Conservation (phyloP, 2,797 vertebrate genomes). For the Periparus ater region DNA sequence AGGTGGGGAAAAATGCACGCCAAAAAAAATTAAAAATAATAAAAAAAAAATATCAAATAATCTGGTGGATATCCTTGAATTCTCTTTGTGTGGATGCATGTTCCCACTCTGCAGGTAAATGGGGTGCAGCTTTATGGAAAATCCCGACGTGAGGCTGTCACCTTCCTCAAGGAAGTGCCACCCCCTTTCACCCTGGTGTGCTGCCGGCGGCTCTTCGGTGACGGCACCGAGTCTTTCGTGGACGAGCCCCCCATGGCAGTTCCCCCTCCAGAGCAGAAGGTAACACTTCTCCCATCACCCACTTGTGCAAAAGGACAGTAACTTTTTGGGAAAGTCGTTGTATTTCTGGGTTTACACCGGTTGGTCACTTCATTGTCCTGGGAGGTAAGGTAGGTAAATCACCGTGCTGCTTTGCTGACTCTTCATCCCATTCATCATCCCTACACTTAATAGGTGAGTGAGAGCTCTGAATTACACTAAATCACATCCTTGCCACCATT, state of each 20-base stretch:
- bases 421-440: conserved; percentile 57
- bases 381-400: conserved; percentile 68
- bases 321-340: rapidly evolving
- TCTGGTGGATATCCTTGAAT: not conserved
- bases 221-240: conserved; percentile 77
- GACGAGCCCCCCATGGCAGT: conserved; percentile 65
- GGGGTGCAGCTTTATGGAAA: conserved; percentile 88
- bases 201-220: conserved; percentile 84
- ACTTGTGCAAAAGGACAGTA: not conserved
- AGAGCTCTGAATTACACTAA: conserved; percentile 67
- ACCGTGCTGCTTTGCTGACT: conserved; percentile 47
- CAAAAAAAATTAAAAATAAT: not conserved
- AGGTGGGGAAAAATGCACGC: rapidly evolving
- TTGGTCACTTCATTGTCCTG: conserved; percentile 28
- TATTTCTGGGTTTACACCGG: not conserved
- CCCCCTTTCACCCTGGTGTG: conserved; percentile 93
- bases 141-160: conserved; percentile 88
- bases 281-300: not conserved
- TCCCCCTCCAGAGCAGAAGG: conserved; percentile 46
- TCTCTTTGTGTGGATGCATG: not conserved
- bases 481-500: conserved; percentile 69
- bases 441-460: conserved; percentile 59
- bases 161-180: conserved; percentile 92
- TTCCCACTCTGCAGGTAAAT: conserved; percentile 82
- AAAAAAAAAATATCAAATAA: not conserved